Percentiles rank a stretch among this genome's conserved stretches.
Conservation (phyloP, 2,113 vertebrate genomes). For the Neogobius melanostomus region DNA sequence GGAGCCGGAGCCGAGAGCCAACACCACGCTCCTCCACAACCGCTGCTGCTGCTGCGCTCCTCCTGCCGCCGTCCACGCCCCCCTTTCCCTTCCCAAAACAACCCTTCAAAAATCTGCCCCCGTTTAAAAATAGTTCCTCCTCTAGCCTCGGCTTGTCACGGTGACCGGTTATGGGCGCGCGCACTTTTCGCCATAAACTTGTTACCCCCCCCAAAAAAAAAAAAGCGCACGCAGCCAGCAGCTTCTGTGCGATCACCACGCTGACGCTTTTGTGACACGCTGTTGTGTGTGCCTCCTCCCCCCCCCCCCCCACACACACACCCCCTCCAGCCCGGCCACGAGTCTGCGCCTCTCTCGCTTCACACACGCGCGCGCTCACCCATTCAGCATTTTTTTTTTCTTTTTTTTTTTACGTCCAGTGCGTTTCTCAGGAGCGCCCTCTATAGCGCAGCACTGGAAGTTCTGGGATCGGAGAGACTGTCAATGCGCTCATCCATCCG, state of each 20-base stretch:
- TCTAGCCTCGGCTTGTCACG: conserved; percentile 56
- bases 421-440: conserved; percentile 53
- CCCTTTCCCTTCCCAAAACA: conserved; percentile 16
- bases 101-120: neutral
- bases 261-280: conserved; percentile 40
- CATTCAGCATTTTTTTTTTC: conserved; percentile 55
- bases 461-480: conserved; percentile 17
- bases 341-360: conserved; percentile 29
- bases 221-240: conserved; percentile 19
- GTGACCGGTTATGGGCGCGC: conserved; percentile 10
- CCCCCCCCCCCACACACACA: neutral
- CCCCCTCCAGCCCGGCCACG: conserved; percentile 5
- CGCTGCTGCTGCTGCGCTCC: conserved; percentile 36
- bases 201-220: neutral
- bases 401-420: conserved; percentile 5
- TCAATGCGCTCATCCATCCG: neutral
- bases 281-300: neutral
- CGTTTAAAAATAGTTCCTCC: conserved; percentile 61
- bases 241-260: conserved; percentile 2
- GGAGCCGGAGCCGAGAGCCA: conserved; percentile 54
- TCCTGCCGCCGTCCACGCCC: conserved; percentile 67
- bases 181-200: conserved; percentile 46
- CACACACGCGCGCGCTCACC: conserved; percentile 26
- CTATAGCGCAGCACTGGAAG: conserved; percentile 48
- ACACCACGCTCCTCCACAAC: conserved; percentile 47